phyloP scores from a whole-genome alignment of 1,140 invertebrate species.

The Scaptodrosophila lebanonensis region DNA sequence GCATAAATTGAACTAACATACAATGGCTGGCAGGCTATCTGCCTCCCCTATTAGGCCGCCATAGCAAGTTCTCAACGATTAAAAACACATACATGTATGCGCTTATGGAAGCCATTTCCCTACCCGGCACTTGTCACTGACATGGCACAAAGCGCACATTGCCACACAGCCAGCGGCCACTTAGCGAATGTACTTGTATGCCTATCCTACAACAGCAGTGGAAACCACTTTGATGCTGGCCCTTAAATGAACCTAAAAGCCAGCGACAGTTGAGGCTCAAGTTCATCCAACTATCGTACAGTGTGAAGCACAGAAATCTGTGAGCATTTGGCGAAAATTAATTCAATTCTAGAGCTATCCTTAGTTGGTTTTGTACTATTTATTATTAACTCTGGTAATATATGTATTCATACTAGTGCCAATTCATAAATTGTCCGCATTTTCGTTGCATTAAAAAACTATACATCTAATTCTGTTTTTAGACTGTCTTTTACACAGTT shows the following conservation, averaged over 20 bases:
- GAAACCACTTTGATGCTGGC: constrained; percentile 23
- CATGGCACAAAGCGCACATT: constrained; percentile 50
- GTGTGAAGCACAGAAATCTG: too few relatives aligned
- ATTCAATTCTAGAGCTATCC: too few relatives aligned
- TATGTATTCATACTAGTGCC: too few relatives aligned
- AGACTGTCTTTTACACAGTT: too few relatives aligned
- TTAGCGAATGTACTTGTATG: constrained; percentile 9
- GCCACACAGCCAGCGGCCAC: constrained; percentile 33
- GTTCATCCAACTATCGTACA: too few relatives aligned
- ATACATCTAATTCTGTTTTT: too few relatives aligned
- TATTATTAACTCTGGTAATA: too few relatives aligned
- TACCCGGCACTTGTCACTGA: constrained; percentile 19
- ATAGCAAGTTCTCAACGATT: constrained; percentile 5
- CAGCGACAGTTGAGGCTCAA: constrained; percentile 32
- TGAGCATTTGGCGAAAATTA: too few relatives aligned
- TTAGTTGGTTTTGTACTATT: too few relatives aligned
- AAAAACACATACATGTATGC: background rate
- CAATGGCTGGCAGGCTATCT: constrained; percentile 46
- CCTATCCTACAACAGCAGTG: constrained; percentile 1
- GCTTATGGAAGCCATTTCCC: constrained; percentile 8
- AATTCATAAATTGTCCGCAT: too few relatives aligned
- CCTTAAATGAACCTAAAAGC: constrained; percentile 44
- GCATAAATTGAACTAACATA: constrained; percentile 52
- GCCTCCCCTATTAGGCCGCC: constrained; percentile 8
- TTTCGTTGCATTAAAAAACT: too few relatives aligned